Evolutionary conservation across 2,113 vertebrate genomes (phyloP).

Genomic region (Bos indicus): DNA sequence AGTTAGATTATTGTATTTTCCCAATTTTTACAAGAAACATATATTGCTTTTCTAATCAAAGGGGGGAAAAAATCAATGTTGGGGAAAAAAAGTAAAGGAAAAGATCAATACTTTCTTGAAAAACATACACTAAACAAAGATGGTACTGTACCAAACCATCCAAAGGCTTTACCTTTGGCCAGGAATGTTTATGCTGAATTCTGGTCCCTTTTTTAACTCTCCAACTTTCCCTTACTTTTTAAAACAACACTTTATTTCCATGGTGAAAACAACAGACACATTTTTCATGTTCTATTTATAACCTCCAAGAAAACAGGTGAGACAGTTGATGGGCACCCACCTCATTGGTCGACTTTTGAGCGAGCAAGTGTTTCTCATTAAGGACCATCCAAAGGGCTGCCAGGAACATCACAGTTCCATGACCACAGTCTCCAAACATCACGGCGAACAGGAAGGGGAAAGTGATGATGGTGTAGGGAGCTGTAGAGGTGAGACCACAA

Average conservation of each 20-base stretch:
- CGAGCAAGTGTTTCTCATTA: constrained; percentile 86
- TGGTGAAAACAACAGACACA: not conserved
- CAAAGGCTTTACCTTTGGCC: not conserved
- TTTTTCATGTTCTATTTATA: not conserved
- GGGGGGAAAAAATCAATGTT: too few species aligned
- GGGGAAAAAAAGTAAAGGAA: not conserved
- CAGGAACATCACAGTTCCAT: constrained; percentile 89
- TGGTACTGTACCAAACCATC: not conserved
- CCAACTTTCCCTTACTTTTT: not conserved
- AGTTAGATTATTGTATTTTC: not conserved
- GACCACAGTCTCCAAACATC: constrained; percentile 98
- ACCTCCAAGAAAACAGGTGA: accelerated
- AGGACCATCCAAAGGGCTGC: constrained; percentile 96
- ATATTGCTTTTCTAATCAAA: not conserved
- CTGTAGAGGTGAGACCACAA: constrained; percentile 73
- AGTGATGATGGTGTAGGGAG: constrained; percentile 95
- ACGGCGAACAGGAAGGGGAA: constrained; percentile 99
- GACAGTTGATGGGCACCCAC: constrained; percentile 70
- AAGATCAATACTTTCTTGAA: not conserved
- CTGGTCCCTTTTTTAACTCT: not conserved
- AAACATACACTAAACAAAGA: not conserved
- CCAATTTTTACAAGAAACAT: not conserved
- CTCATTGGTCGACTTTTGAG: constrained; percentile 89
- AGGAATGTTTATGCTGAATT: not conserved
- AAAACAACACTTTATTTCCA: not conserved